Base-by-base conservation (phyloP, 2,888 invertebrate genomes). In the Resseliella maxima region DNA sequence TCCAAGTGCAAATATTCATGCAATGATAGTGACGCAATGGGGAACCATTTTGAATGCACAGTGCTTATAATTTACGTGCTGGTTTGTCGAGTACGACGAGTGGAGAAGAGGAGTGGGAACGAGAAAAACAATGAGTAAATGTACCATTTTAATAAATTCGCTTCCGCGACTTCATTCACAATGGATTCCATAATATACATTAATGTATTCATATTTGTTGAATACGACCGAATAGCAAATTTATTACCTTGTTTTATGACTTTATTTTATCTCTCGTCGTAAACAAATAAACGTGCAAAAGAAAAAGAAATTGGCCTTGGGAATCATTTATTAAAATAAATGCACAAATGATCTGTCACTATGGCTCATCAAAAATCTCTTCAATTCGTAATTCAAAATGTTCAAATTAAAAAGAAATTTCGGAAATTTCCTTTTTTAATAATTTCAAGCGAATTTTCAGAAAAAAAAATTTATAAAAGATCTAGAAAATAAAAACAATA, bases 161-260 rank as follows among this genome's bases (percentile, higher is more conserved):
- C 31, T 72, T 72, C 72, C 59, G 59, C 27, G 59, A 59, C 12
- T 50, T 12, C 18, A 50, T 18, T 50, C 50, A 12, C n/a, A n/a
- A 24, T 59, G 5, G 24, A 72, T 72, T 72, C 31, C 72, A 72
- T 72, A 72, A 72, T 72, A 35, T 72, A n/a, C n/a, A n/a, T n/a
- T n/a, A n/a, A n/a, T n/a, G n/a, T n/a, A 72, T 72, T 72, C 72
- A 72, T 72, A 72, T 72, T 72, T 27, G 21, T 72, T 50, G 31
- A 31, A 59, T 59, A 24, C 59, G 72, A 72, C 72, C 72, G 72
- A 72, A 72, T 72, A n/a, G 35, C 72, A 31, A 72, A 72, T 72
- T 72, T 72, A 72, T 72, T 31, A 15, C 72, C 27, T 31, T 72
- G 72, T 72, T 72, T 72, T 72, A 72, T 31, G 72, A 31, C 72